phyloP scores from a whole-genome alignment of 2,888 invertebrate genomes.

The Pachymerium ferrugineum region DNA sequence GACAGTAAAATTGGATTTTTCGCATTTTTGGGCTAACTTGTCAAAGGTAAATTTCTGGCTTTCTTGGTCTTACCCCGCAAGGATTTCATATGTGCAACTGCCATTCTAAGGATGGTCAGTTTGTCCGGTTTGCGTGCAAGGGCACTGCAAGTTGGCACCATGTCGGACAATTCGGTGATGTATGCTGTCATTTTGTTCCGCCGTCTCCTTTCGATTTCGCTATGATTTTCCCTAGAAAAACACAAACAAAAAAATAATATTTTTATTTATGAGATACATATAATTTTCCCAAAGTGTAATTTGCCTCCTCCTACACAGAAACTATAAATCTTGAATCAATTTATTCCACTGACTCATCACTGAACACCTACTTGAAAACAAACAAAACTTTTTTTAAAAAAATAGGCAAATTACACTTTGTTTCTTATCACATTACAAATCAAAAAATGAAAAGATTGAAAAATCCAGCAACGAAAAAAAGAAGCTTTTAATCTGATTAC shows the following conservation, averaged over 20 bases:
- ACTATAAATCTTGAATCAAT: not conserved
- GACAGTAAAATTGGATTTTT: too few relatives aligned
- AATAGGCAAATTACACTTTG: not conserved
- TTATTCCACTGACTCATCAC: not conserved
- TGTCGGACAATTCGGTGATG: conserved; percentile 98
- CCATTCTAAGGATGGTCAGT: conserved; percentile 97
- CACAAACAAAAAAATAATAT: conserved; percentile 31
- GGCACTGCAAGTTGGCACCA: conserved; percentile 98
- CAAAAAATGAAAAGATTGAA: not conserved
- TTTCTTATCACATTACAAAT: not conserved
- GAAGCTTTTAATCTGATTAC: conserved; percentile 9
- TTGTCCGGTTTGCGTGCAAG: conserved; percentile 98
- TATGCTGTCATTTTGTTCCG: conserved; percentile 99
- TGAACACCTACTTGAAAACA: not conserved
- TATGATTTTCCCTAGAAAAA: conserved; percentile 83
- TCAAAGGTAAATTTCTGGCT: not conserved
- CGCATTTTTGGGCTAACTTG: too few relatives aligned
- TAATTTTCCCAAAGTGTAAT: not conserved
- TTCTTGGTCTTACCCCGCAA: conserved; percentile 64
- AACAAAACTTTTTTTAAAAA: too few relatives aligned
- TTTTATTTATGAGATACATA: not conserved
- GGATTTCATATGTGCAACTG: conserved; percentile 98
- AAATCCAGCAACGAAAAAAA: not conserved
- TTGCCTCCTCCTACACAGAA: not conserved
- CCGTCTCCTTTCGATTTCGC: conserved; percentile 95